Evolutionary conservation across 2,797 vertebrate genomes (phyloP).

Genomic region (Bryconaethiops microstoma): DNA sequence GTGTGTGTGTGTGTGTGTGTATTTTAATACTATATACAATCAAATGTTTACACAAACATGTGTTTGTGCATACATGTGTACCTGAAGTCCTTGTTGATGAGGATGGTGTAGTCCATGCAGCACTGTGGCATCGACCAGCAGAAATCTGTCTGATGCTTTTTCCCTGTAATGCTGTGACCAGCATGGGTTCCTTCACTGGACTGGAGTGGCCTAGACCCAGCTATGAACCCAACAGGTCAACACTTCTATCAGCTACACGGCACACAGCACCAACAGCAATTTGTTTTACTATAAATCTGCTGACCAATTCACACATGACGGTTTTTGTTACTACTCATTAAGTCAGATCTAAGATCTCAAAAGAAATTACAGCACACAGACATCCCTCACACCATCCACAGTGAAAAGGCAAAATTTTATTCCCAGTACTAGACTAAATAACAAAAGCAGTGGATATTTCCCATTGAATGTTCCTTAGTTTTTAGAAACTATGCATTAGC

Average conservation of each 20-base stretch:
- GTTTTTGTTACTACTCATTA: no score
- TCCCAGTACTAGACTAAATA: background rate
- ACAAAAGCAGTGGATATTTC: background rate
- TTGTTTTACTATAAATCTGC: no score
- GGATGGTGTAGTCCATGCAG: slow-evolving; percentile 82
- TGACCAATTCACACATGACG: no score
- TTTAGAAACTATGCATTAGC: no score
- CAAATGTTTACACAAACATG: no score
- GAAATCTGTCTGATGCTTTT: slow-evolving; percentile 82
- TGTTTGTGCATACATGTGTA: slow-evolving; percentile 49
- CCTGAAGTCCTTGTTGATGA: slow-evolving; percentile 75
- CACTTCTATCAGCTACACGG: background rate
- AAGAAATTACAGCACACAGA: no score
- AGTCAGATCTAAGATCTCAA: no score
- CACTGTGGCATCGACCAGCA: slow-evolving; percentile 82
- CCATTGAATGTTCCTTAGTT: no score
- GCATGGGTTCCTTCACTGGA: slow-evolving; percentile 78
- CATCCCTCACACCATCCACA: no score
- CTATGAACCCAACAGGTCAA: slow-evolving; percentile 56
- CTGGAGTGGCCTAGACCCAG: slow-evolving; percentile 81
- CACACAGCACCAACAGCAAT: background rate
- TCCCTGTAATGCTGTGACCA: slow-evolving; percentile 75
- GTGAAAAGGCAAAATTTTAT: background rate
- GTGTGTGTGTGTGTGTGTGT: no score
- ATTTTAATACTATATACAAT: no score